Conservation (phyloP, 2,113 vertebrate species). For the Tauraco erythrolophus region DNA sequence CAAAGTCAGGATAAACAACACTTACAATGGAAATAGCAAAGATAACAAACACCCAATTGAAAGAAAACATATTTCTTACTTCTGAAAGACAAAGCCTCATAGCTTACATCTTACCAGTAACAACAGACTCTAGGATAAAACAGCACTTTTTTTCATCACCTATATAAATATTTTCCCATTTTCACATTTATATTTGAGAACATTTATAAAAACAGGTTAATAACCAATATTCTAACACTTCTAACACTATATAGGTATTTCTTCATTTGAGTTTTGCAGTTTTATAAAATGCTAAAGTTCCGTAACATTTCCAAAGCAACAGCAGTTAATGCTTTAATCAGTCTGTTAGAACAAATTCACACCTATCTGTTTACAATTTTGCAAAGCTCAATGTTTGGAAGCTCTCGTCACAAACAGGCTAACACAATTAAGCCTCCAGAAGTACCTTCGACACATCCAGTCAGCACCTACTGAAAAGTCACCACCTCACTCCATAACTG, state of each 20-base stretch:
- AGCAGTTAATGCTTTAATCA: not conserved
- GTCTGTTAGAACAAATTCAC: not conserved
- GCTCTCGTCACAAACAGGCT: not conserved
- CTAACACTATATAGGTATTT: not conserved
- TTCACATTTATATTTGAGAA: not conserved
- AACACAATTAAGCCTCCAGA: not conserved
- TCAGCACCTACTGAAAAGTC: not conserved
- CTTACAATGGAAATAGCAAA: not conserved
- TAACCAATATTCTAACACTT: not conserved
- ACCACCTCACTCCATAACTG: not conserved
- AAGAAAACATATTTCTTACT: not conserved
- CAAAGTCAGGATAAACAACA: not conserved
- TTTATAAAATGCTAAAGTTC: not conserved
- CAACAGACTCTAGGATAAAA: not conserved
- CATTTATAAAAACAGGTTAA: not conserved
- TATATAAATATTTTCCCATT: not conserved
- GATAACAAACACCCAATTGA: fast-evolving
- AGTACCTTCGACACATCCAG: not conserved
- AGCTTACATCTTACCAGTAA: not conserved
- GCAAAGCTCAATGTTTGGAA: not conserved
- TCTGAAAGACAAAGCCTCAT: not conserved
- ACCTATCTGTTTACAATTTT: not conserved
- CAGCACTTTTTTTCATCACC: not conserved
- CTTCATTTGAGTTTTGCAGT: not conserved
- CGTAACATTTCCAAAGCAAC: slow-evolving; percentile 40